Percentiles rank a stretch among this genome's conserved stretches.
Evolutionary conservation across 2,797 vertebrate genomes (phyloP).

Genomic region (Lagothrix lagotricha): DNA sequence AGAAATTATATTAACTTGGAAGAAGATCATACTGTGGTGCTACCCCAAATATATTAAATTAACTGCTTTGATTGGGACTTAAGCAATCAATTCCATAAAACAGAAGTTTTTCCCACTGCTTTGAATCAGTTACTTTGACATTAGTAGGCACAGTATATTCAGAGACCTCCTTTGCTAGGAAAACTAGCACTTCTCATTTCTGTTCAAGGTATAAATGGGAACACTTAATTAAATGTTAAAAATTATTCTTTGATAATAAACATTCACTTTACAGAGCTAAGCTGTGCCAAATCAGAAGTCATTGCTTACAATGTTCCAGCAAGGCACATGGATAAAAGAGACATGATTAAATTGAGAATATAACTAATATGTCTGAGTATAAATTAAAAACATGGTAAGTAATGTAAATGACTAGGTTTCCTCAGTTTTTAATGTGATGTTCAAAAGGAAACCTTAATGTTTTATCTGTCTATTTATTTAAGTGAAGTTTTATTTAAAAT

Average conservation of each 20-base stretch:
- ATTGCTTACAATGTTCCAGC: neutral
- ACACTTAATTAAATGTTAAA: neutral
- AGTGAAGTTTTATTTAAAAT: conserved; percentile 32
- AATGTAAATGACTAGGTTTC: neutral
- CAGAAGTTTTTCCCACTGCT: neutral
- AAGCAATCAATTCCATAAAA: neutral
- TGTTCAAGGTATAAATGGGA: neutral
- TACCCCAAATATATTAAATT: neutral
- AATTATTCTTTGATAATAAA: conserved; percentile 25
- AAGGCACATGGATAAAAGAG: neutral
- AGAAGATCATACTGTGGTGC: neutral
- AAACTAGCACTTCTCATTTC: neutral
- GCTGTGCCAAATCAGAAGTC: neutral
- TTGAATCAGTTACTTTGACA: neutral
- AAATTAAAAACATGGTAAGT: conserved; percentile 31
- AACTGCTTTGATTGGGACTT: neutral
- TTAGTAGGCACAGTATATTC: neutral
- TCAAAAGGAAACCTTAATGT: neutral
- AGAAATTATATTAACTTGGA: neutral
- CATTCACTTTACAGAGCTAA: neutral
- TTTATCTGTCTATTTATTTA: neutral
- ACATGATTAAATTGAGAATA: conserved; percentile 4
- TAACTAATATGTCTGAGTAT: conserved; percentile 5
- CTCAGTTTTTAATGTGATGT: neutral
- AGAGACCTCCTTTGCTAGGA: conserved; percentile 14